phyloP scores from a whole-genome alignment of 2,113 vertebrate genomes.

The Archocentrus centrarchus region DNA sequence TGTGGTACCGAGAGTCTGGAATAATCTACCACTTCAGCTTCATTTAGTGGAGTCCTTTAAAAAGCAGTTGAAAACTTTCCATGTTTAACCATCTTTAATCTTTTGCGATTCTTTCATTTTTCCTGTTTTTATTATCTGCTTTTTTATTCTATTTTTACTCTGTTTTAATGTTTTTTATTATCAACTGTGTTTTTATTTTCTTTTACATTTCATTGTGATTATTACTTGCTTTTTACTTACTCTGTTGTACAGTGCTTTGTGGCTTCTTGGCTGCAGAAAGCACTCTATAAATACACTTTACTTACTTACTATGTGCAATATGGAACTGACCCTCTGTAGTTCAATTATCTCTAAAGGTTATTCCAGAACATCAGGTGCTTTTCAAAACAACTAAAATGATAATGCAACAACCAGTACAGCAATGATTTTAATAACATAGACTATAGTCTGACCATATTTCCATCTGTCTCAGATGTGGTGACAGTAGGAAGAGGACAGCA shows the following conservation, averaged over 20 bases:
- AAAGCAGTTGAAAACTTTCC: background rate
- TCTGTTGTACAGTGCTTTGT: background rate
- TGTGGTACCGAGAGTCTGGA: background rate
- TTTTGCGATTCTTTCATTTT: background rate
- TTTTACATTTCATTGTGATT: background rate
- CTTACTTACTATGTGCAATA: background rate
- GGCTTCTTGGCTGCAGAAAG: background rate
- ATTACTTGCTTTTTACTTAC: background rate
- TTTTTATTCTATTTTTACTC: background rate
- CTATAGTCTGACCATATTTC: background rate
- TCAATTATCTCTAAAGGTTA: background rate
- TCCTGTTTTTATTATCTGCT: background rate
- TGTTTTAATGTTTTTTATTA: background rate
- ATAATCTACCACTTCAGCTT: background rate
- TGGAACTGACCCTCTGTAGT: background rate
- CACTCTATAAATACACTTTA: background rate
- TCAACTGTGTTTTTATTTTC: background rate
- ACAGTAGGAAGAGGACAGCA: conserved; percentile 83
- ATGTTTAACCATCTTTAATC: background rate
- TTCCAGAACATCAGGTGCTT: background rate
- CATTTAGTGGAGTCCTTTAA: background rate
- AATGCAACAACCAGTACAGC: background rate
- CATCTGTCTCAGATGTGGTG: conserved; percentile 83
- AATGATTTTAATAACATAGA: background rate
- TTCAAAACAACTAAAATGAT: background rate